Percentiles rank a stretch among this genome's conserved stretches.
These are phyloP conservation scores for Hoplostethus mediterraneus DNA, from an alignment of 2,797 vertebrate species.

Conservation along the genomic window DNA sequence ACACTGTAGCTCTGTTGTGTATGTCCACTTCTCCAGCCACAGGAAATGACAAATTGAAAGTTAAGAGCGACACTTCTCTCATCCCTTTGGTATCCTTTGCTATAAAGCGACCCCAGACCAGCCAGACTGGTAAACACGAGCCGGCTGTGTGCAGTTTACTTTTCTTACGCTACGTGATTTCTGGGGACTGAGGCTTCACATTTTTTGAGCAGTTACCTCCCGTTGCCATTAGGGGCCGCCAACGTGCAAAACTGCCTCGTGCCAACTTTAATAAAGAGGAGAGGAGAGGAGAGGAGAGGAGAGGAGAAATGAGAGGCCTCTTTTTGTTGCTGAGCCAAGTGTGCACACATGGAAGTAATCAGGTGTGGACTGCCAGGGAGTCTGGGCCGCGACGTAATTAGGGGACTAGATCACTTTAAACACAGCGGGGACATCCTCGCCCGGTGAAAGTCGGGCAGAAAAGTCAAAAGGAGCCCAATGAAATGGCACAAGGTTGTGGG, in stretches of 20 bases:
- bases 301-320: constrained; percentile 45
- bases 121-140: no score
- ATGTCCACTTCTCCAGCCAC: neutral
- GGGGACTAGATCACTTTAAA: constrained; percentile 78
- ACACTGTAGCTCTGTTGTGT: no score
- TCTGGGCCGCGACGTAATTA: constrained; percentile 74
- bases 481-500: constrained; percentile 20
- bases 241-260: neutral
- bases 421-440: constrained; percentile 76
- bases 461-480: constrained; percentile 25
- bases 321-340: constrained; percentile 53
- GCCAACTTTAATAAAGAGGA: neutral
- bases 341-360: constrained; percentile 78
- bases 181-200: neutral
- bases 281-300: constrained; percentile 6
- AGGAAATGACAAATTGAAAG: neutral
- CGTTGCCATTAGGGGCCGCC: neutral
- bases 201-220: neutral
- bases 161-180: no score
- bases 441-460: constrained; percentile 64
- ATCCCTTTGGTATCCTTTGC: neutral
- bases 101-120: neutral
- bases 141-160: neutral
- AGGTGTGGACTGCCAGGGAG: constrained; percentile 70
- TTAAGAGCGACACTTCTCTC: neutral